phyloP scores from a whole-genome alignment of 2,797 vertebrate species.

The Numenius phaeopus region DNA sequence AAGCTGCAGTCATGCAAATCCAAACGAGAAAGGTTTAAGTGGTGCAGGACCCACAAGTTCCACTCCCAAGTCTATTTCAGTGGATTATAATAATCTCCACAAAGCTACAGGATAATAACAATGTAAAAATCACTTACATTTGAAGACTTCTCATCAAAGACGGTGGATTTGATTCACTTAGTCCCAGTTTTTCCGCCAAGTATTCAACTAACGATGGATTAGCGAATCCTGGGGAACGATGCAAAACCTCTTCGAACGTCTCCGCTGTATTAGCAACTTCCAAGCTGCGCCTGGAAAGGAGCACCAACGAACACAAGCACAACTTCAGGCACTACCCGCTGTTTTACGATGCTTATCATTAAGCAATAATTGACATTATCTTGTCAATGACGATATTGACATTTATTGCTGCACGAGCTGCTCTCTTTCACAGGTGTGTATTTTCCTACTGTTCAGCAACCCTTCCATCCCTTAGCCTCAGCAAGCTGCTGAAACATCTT shows the following conservation, averaged over 20 bases:
- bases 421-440: accelerated
- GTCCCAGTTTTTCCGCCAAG: slow-evolving; percentile 89
- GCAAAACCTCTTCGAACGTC: slow-evolving; percentile 89
- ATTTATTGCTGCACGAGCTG: neutral
- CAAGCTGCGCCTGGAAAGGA: slow-evolving; percentile 83
- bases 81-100: slow-evolving; percentile 33
- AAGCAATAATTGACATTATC: too few relatives aligned
- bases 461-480: neutral
- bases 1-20: neutral
- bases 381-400: accelerated
- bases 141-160: slow-evolving; percentile 97
- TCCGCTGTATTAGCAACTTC: slow-evolving; percentile 84
- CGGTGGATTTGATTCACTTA: slow-evolving; percentile 90
- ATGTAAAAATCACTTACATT: slow-evolving; percentile 81
- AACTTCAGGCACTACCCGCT: neutral
- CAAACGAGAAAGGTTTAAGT: neutral
- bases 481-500: neutral
- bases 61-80: neutral
- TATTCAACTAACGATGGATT: slow-evolving; percentile 95
- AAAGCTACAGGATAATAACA: neutral
- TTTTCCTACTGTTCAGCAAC: neutral
- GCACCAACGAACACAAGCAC: neutral
- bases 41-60: neutral
- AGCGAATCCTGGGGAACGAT: slow-evolving; percentile 89
- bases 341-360: neutral